Conservation (phyloP, 2,797 vertebrate genomes). For the Pachyuromys duprasi region DNA sequence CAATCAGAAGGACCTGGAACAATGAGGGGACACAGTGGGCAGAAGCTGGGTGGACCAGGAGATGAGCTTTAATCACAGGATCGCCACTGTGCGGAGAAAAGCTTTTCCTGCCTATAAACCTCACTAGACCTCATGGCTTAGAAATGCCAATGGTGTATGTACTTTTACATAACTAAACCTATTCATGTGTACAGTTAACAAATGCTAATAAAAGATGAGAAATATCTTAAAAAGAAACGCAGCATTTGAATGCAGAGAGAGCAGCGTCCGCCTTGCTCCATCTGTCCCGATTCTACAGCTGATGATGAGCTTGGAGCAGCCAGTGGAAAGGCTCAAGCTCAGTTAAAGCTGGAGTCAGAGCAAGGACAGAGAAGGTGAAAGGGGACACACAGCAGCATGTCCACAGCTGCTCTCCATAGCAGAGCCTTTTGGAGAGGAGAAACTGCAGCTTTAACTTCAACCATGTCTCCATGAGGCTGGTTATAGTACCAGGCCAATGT, state of each 20-base stretch:
- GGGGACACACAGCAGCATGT: not conserved
- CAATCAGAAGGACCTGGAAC: conserved; percentile 72
- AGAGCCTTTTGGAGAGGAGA: not conserved
- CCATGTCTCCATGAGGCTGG: not conserved
- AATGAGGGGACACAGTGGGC: conserved; percentile 44
- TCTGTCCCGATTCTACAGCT: not conserved
- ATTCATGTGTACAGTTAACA: not conserved
- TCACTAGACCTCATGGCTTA: conserved; percentile 3
- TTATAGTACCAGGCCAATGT: not conserved
- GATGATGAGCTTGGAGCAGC: too few species aligned
- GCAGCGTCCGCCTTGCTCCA: not conserved
- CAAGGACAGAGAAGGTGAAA: not conserved
- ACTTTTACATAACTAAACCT: not conserved
- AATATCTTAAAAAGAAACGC: not conserved
- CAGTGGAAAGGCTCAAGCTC: not conserved
- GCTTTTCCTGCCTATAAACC: conserved; percentile 32
- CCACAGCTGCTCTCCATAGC: not conserved
- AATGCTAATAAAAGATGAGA: not conserved
- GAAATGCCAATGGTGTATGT: not conserved
- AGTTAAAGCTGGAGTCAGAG: not conserved
- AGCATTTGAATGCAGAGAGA: conserved; percentile 41
- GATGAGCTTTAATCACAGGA: conserved; percentile 70
- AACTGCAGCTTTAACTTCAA: not conserved
- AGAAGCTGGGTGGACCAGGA: conserved; percentile 54
- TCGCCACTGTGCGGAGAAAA: conserved; percentile 63